phyloP scores from a whole-genome alignment of 2,797 vertebrate genomes.

The Erethizon dorsatum region DNA sequence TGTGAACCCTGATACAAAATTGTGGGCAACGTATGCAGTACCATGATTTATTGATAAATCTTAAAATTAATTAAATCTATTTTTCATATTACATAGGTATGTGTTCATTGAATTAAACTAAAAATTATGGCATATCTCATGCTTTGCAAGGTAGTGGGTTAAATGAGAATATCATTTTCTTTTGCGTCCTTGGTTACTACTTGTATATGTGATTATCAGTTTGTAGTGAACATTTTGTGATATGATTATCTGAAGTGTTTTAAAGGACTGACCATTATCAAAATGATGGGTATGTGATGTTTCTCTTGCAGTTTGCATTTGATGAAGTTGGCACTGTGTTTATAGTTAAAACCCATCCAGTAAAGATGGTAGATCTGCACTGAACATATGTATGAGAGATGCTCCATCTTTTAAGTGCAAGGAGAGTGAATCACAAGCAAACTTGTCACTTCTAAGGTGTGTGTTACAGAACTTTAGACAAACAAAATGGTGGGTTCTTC shows the following conservation, averaged over 20 bases:
- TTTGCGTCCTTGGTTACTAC: neutral
- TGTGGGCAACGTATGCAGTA: neutral
- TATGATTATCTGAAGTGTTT: neutral
- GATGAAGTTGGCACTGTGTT: neutral
- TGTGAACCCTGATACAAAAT: neutral
- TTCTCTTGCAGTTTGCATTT: constrained; percentile 42
- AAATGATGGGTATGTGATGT: neutral
- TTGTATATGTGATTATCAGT: neutral
- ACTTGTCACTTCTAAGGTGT: neutral
- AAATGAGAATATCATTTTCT: constrained; percentile 45
- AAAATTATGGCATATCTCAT: neutral
- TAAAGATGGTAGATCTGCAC: neutral
- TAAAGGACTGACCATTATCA: neutral
- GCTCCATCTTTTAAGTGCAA: neutral
- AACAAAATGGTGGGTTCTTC: constrained; percentile 3
- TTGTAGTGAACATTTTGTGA: neutral
- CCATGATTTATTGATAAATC: constrained; percentile 23
- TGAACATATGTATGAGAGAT: neutral
- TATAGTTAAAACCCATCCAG: neutral
- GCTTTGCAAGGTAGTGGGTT: neutral
- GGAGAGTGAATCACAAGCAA: neutral
- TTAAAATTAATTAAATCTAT: constrained; percentile 11
- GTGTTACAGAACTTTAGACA: neutral
- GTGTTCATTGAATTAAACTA: constrained; percentile 25
- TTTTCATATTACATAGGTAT: neutral